Evolutionary conservation across 2,113 vertebrate genomes (phyloP), one percentile per base, ranked within the genome.

Genomic region (Cynoglossus semilaevis): DNA sequence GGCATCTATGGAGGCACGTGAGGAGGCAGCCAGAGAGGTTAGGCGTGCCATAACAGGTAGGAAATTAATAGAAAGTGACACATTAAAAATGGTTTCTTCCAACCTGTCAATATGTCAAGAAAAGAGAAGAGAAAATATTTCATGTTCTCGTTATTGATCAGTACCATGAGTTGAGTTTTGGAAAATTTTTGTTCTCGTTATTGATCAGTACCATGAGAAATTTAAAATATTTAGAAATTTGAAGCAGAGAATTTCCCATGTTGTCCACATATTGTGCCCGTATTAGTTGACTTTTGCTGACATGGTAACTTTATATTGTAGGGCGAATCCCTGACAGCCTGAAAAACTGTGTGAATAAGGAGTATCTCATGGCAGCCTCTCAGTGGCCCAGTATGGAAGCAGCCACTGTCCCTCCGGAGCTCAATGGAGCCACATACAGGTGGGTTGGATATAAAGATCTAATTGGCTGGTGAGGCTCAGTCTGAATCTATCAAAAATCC

Each of bases 291-390:
- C 16, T 15, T 45, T 15, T n/a, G n/a, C 1, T 15, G 12, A 9
- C 43, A 45, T 15, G 16, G 5, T 52, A 34, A 59, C 4, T 14
- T 1, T 9, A 10, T 57, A 12, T 51, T 75, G 2, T 48, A 96
- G 94, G 94, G 51, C 93, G 93, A 60, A 96, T 96, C 87, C 94
- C 94, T 18, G 94, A 96, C 67, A 92, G 89, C 76, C 87, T 96
- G 85, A 94, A 94, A 87, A 96, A 96, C 87, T 96, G 94, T 76
- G 94, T 96, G 84, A 96, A 96, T 85, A 96, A 96, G 87, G 94
- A 96, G 68, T 96, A 95, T 81, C 92, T 96, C 85, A 90, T 95
- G 89, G 87, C 94, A 59, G 92, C 95, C 42, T 92, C 93, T 73
- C 95, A 94, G 86, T 96, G 95, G 95, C 88, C 95, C 44, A 85